phyloP scores from a whole-genome alignment of 2,113 vertebrate species.

The Peromyscus leucopus region DNA sequence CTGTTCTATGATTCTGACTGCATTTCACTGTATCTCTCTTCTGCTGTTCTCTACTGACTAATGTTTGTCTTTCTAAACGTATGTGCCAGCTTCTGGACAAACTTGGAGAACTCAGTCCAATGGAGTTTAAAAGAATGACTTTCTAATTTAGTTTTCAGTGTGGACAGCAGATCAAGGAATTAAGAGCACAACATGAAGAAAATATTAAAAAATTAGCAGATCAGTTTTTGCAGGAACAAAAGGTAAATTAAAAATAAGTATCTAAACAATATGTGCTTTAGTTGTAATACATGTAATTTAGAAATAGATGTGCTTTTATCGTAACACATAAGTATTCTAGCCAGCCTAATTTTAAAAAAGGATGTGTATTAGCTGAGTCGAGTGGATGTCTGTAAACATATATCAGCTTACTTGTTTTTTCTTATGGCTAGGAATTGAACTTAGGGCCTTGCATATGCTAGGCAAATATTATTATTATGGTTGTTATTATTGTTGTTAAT shows the following conservation, averaged over 20 bases:
- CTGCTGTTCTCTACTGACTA: background rate
- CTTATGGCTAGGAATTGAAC: background rate
- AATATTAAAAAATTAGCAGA: slow-evolving; percentile 91
- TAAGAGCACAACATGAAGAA: slow-evolving; percentile 95
- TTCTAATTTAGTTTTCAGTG: slow-evolving; percentile 94
- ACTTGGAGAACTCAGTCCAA: slow-evolving; percentile 35
- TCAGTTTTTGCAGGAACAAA: slow-evolving; percentile 86
- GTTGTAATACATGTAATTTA: slow-evolving; percentile 58
- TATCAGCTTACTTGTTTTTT: background rate
- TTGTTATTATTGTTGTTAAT: background rate
- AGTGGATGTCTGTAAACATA: slow-evolving; percentile 22
- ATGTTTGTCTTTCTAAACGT: slow-evolving; percentile 41
- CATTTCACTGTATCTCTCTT: background rate
- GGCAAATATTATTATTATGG: background rate
- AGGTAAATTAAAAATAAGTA: slow-evolving; percentile 81
- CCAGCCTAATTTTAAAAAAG: slow-evolving; percentile 31
- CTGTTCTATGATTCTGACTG: slow-evolving; percentile 25
- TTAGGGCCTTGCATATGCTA: background rate
- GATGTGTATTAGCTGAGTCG: slow-evolving; percentile 27
- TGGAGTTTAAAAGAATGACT: slow-evolving; percentile 71
- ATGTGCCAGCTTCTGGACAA: slow-evolving; percentile 45
- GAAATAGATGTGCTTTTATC: slow-evolving; percentile 56
- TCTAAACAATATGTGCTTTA: slow-evolving; percentile 52
- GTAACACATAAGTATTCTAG: slow-evolving; percentile 37
- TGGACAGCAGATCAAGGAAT: slow-evolving; percentile 95